phyloP scores from a whole-genome alignment of 2,113 vertebrate species.

The Sinocyclocheilus grahami region DNA sequence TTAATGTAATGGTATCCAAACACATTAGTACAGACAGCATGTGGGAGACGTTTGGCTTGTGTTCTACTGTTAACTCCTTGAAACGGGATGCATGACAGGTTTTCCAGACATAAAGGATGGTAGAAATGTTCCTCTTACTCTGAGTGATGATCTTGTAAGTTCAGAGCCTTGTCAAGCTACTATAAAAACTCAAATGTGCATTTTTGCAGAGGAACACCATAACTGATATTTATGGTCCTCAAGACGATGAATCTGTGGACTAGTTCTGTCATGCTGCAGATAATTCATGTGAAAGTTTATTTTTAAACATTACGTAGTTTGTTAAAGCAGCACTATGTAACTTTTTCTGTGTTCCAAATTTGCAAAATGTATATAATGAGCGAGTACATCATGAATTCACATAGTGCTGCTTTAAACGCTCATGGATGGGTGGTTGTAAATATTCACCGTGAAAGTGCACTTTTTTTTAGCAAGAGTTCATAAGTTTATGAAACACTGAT shows the following conservation, averaged over 20 bases:
- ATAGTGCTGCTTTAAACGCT: too few relatives aligned
- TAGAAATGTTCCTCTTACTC: background rate
- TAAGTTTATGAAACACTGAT: background rate
- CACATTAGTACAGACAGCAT: background rate
- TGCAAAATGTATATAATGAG: too few relatives aligned
- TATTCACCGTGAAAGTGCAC: background rate
- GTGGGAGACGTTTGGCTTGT: conserved; percentile 25
- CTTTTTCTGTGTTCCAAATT: too few relatives aligned
- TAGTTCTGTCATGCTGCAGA: background rate
- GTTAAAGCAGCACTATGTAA: background rate
- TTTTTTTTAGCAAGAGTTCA: background rate
- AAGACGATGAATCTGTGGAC: background rate
- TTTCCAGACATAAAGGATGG: background rate
- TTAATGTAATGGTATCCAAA: background rate
- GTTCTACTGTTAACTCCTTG: background rate
- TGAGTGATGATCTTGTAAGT: background rate
- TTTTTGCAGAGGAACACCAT: background rate
- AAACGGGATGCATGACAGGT: background rate
- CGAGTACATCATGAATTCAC: too few relatives aligned
- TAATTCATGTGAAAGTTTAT: background rate
- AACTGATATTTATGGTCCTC: background rate
- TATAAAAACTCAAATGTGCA: background rate
- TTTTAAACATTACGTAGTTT: conserved; percentile 19
- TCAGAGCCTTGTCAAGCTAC: background rate
- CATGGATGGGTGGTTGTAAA: conserved; percentile 6